Base-by-base conservation (phyloP, 2,888 invertebrate genomes). In the Agriotes lineatus region DNA sequence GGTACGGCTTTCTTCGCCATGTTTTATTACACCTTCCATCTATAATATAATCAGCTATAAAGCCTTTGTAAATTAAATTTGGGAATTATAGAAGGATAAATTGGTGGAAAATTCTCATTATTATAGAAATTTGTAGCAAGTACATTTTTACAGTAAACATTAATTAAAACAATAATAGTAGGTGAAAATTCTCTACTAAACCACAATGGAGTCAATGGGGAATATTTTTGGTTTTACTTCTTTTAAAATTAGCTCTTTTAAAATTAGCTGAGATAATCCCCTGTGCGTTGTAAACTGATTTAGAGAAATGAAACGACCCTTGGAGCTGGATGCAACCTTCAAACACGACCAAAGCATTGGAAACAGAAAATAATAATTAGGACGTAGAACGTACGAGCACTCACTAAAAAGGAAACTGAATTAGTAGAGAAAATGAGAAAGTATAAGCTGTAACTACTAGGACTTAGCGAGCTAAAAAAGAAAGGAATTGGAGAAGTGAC, bases 21-120 rank as follows among this genome's bases (percentile, higher is more conserved):
- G 96, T 82, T 98, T 98, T 75, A 98, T 97, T 3, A 97, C 96
- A 56, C 94, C 93, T 86, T 98, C 98, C 97, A 98, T 97, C 95
- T 96, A 12, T 12, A 54, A 54, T 20, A n/a, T n/a, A n/a, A n/a
- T n/a, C n/a, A n/a, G n/a, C n/a, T n/a, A n/a, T n/a, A n/a, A n/a
- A n/a, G n/a, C n/a, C n/a, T n/a, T n/a, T n/a, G n/a, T n/a, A n/a
- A n/a, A n/a, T n/a, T n/a, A n/a, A n/a, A n/a, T n/a, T n/a, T n/a
- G n/a, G n/a, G n/a, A n/a, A n/a, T n/a, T n/a, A n/a, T n/a, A n/a
- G n/a, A n/a, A n/a, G n/a, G n/a, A n/a, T n/a, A n/a, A n/a, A n/a
- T n/a, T n/a, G n/a, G n/a, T n/a, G n/a, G n/a, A n/a, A n/a, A n/a
- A n/a, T n/a, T n/a, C n/a, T n/a, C n/a, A n/a, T n/a, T n/a, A n/a